Percentiles rank a stretch among this genome's conserved stretches.
Evolutionary conservation across 2,113 vertebrate genomes (phyloP).

Genomic region (Malurus melanocephalus): DNA sequence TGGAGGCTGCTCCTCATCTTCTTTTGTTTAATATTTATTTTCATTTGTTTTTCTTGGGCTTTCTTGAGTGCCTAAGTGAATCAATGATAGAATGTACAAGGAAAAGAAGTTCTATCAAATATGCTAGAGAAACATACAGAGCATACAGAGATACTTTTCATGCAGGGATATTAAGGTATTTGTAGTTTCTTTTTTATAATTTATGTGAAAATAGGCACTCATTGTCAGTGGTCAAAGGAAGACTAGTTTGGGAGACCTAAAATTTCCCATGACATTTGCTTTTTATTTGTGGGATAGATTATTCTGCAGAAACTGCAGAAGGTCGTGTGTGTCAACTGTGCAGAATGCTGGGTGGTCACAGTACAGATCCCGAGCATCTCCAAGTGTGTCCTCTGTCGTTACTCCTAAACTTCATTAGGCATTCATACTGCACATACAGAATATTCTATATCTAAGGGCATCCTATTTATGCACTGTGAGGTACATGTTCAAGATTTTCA

Average conservation of each 20-base stretch:
- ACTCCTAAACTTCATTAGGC: not conserved
- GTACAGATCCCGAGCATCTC: rapidly evolving
- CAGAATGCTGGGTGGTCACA: not conserved
- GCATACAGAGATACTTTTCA: not conserved
- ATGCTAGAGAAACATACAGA: not conserved
- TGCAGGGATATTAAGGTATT: not conserved
- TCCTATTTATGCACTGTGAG: not conserved
- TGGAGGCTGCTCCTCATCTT: conserved; percentile 42
- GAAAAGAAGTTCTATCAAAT: conserved; percentile 46
- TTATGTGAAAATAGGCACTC: not conserved
- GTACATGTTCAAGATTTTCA: not conserved
- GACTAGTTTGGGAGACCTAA: not conserved
- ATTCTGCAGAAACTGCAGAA: not conserved
- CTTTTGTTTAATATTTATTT: conserved; percentile 46
- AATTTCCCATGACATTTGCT: not conserved
- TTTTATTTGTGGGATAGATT: not conserved
- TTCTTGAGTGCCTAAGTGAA: conserved; percentile 14
- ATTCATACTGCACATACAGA: not conserved
- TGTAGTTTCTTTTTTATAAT: not conserved
- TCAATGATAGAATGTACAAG: conserved; percentile 18
- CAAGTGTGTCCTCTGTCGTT: not conserved
- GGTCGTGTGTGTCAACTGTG: not conserved
- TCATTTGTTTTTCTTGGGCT: conserved; percentile 21
- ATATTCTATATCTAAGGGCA: not conserved
- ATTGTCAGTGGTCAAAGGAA: not conserved